A percentile compares a stretch with the other conserved stretches of the same genome.
These are phyloP conservation scores for Tridacna gigas DNA, from an alignment of 2,888 invertebrate genomes.

Conservation along the genomic window DNA sequence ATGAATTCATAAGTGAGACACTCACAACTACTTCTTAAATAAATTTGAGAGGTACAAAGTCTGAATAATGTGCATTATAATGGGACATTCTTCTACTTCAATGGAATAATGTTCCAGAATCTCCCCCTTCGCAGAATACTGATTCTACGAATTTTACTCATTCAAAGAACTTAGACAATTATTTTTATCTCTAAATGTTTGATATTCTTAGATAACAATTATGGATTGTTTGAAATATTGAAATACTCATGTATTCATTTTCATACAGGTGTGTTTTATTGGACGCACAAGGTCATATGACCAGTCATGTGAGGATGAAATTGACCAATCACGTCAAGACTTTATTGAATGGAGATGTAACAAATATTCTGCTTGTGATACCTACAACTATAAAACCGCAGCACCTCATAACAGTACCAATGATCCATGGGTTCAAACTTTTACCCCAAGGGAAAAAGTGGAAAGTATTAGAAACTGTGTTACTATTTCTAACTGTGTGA, in stretches of 20 bases:
- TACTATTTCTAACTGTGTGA: slow-evolving; percentile 89
- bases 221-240: not conserved
- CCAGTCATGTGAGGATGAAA: slow-evolving; percentile 56
- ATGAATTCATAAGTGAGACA: too few species aligned
- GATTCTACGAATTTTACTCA: too few species aligned
- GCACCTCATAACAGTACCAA: not conserved
- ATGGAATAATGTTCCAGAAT: too few species aligned
- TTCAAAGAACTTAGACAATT: too few species aligned
- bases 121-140: too few species aligned
- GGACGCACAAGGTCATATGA: slow-evolving; percentile 75
- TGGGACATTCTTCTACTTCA: too few species aligned
- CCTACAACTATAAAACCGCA: slow-evolving; percentile 7
- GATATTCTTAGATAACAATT: not conserved
- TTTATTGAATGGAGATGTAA: slow-evolving; percentile 72
- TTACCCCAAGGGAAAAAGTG: slow-evolving; percentile 85
- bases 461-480: slow-evolving; percentile 95
- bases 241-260: not conserved
- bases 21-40: too few species aligned
- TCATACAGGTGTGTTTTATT: slow-evolving; percentile 80
- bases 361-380: not conserved
- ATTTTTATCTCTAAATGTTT: too few species aligned
- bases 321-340: slow-evolving; percentile 69
- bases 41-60: too few species aligned
- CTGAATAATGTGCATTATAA: too few species aligned
- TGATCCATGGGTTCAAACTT: slow-evolving; percentile 72